phyloP scores from a whole-genome alignment of 2,888 invertebrate genomes.

The Cybosia mesomella region DNA sequence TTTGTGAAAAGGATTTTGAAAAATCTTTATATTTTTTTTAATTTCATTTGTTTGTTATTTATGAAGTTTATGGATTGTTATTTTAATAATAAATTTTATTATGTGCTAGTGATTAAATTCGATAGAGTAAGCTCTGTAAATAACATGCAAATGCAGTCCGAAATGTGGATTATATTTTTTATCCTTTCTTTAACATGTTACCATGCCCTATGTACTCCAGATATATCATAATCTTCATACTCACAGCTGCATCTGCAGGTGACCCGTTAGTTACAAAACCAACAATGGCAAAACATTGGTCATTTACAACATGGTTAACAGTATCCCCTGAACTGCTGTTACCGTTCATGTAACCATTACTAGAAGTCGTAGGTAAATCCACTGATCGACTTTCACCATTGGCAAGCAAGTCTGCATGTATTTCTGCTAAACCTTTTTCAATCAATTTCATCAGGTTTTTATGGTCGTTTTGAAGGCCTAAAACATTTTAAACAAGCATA shows the following conservation, averaged over 20 bases:
- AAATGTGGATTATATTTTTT: too few relatives aligned
- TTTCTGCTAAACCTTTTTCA: constrained; percentile 90
- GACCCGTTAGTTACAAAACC: constrained; percentile 91
- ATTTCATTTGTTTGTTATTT: too few relatives aligned
- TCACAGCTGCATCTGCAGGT: constrained; percentile 94
- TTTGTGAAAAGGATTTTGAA: too few relatives aligned
- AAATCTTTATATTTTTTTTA: too few relatives aligned
- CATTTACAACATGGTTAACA: constrained; percentile 29
- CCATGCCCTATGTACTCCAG: too few relatives aligned
- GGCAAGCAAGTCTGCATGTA: constrained; percentile 82
- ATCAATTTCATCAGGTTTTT: constrained; percentile 94
- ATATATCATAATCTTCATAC: constrained; percentile 50
- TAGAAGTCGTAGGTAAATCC: constrained; percentile 22
- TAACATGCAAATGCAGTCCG: too few relatives aligned
- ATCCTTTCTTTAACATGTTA: too few relatives aligned
- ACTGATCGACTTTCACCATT: constrained; percentile 38
- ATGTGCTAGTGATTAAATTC: too few relatives aligned
- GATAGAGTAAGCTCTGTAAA: too few relatives aligned
- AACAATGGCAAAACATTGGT: constrained; percentile 88
- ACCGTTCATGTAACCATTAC: constrained; percentile 48
- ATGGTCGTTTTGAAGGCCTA: constrained; percentile 96
- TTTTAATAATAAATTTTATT: too few relatives aligned
- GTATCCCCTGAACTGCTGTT: constrained; percentile 33
- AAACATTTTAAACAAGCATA: background rate
- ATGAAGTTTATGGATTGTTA: too few relatives aligned